Evolutionary conservation across 2,888 invertebrate genomes (phyloP).

Genomic region (Chouioia cunea): DNA sequence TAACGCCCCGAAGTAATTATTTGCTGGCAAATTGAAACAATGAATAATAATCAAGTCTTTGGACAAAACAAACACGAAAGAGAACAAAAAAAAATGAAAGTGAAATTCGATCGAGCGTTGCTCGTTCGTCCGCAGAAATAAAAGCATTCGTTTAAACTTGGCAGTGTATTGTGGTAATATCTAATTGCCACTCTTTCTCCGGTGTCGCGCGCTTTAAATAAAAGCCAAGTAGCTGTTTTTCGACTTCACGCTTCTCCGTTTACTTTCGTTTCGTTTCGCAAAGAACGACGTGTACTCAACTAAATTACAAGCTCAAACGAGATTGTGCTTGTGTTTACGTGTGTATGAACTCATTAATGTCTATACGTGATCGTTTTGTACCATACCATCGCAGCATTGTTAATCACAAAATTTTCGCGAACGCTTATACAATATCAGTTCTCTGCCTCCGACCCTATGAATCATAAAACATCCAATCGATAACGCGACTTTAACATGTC

Average conservation of each 20-base stretch:
- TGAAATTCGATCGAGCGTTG: constrained; percentile 26
- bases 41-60: constrained; percentile 14
- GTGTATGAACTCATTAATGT: constrained; percentile 36
- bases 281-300: background rate
- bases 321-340: constrained; percentile 20
- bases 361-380: background rate
- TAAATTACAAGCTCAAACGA: constrained; percentile 29
- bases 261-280: no score
- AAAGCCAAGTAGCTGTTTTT: constrained; percentile 34
- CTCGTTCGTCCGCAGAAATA: constrained; percentile 10
- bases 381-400: constrained; percentile 10
- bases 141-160: constrained; percentile 16
- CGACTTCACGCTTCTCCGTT: constrained; percentile 38
- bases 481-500: constrained; percentile 14
- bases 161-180: constrained; percentile 21
- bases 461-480: constrained; percentile 12
- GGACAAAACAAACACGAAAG: background rate
- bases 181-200: constrained; percentile 24
- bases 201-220: constrained; percentile 40
- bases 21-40: constrained; percentile 4
- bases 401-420: constrained; percentile 29
- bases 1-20: constrained; percentile 19
- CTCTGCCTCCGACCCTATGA: background rate
- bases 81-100: constrained; percentile 12
- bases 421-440: constrained; percentile 28